phyloP scores from a whole-genome alignment of 2,888 invertebrate genomes.

The Drosophila siamana region DNA sequence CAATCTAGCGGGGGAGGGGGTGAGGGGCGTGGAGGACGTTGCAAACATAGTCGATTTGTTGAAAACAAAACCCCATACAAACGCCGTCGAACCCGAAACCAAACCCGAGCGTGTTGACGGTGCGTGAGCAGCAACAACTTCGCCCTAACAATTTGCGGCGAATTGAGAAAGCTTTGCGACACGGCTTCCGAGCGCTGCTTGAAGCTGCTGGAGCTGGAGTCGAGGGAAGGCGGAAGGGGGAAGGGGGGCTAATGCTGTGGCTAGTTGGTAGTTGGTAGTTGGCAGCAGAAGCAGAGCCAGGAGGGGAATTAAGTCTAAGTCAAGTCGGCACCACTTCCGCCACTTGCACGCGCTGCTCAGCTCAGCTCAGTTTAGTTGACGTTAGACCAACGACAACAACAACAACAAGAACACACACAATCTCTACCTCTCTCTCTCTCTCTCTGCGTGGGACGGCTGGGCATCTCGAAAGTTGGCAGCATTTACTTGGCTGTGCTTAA shows the following conservation, averaged over 20 bases:
- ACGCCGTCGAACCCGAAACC: slow-evolving; percentile 16
- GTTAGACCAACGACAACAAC: slow-evolving; percentile 7
- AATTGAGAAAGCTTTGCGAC: slow-evolving; percentile 55
- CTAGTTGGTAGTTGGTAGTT: background rate
- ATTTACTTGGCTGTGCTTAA: slow-evolving; percentile 75
- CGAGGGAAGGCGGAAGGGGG: background rate
- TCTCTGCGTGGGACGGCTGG: background rate
- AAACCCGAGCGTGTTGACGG: slow-evolving; percentile 31
- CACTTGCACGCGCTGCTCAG: slow-evolving; percentile 36
- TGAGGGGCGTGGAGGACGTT: slow-evolving; percentile 12
- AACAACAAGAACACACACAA: background rate
- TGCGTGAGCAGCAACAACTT: slow-evolving; percentile 48
- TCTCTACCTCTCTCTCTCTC: background rate
- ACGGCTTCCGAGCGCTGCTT: background rate
- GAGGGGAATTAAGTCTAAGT: slow-evolving; percentile 35
- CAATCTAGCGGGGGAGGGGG: background rate
- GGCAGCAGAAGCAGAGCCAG: no score
- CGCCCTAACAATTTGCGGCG: slow-evolving; percentile 63
- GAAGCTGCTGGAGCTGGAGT: background rate
- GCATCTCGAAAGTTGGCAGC: slow-evolving; percentile 66
- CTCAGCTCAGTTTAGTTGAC: slow-evolving; percentile 25
- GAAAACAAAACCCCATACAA: slow-evolving; percentile 54
- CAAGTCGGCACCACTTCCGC: slow-evolving; percentile 53
- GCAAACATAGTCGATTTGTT: slow-evolving; percentile 65
- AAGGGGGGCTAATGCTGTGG: background rate